Evolutionary conservation across 2,113 vertebrate genomes (phyloP).

Genomic region (Channa argus): DNA sequence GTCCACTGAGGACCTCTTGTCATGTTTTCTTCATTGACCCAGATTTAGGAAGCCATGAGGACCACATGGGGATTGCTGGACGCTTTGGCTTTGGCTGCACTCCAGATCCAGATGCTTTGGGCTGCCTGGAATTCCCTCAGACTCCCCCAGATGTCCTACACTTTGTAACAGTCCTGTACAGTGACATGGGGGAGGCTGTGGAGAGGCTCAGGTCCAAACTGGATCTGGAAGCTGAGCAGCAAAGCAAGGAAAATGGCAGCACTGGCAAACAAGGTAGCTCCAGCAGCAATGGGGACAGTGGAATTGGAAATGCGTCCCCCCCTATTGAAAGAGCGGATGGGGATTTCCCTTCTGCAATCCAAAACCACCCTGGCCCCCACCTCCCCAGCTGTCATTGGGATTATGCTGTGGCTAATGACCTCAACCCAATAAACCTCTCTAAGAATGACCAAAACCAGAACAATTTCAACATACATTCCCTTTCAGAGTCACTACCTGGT

Average conservation of each 20-base stretch:
- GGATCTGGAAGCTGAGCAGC: slow-evolving; percentile 87
- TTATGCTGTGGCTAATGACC: slow-evolving; percentile 76
- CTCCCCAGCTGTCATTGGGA: slow-evolving; percentile 86
- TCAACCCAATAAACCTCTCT: slow-evolving; percentile 74
- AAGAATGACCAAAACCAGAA: slow-evolving; percentile 71
- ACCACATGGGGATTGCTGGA: slow-evolving; percentile 90
- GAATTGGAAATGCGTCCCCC: slow-evolving; percentile 90
- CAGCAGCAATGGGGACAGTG: slow-evolving; percentile 94
- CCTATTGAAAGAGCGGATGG: slow-evolving; percentile 89
- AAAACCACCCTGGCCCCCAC: slow-evolving; percentile 80
- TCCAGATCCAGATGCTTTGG: slow-evolving; percentile 89
- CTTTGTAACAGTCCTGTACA: slow-evolving; percentile 92
- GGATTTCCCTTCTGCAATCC: slow-evolving; percentile 89
- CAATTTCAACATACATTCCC: slow-evolving; percentile 65
- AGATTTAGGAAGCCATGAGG: slow-evolving; percentile 89
- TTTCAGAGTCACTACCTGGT: slow-evolving; percentile 77
- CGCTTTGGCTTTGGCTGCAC: slow-evolving; percentile 93
- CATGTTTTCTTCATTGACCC: slow-evolving; percentile 98
- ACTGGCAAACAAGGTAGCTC: slow-evolving; percentile 81
- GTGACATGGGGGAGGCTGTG: slow-evolving; percentile 92
- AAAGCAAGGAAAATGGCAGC: slow-evolving; percentile 84
- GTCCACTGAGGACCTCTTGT: slow-evolving; percentile 88
- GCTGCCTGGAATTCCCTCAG: slow-evolving; percentile 94
- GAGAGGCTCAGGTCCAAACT: slow-evolving; percentile 90
- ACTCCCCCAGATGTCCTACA: slow-evolving; percentile 91